Percentiles rank a stretch among this genome's conserved stretches.
These are phyloP conservation scores for Gonioctena quinquepunctata DNA, from an alignment of 1,140 invertebrate species.

Conservation along the genomic window DNA sequence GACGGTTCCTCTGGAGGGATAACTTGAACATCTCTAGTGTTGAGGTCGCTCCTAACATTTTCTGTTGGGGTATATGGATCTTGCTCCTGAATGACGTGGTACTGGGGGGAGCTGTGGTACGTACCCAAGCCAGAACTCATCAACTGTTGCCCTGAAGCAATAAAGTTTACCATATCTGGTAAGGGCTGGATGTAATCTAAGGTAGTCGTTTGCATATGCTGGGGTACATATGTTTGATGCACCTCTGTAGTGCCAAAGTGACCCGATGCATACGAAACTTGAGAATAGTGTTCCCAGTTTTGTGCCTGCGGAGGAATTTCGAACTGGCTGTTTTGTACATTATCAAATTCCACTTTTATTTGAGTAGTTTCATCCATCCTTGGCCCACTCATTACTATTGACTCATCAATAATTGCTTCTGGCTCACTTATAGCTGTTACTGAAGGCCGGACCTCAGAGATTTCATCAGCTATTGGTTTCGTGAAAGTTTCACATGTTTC, in stretches of 20 bases:
- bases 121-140: slow-evolving; percentile 54
- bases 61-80: not conserved
- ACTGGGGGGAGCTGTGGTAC: slow-evolving; percentile 38
- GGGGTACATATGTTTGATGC: slow-evolving; percentile 14
- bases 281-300: slow-evolving; percentile 35
- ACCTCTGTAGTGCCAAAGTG: not conserved
- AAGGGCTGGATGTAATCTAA: slow-evolving; percentile 58
- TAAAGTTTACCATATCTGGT: slow-evolving; percentile 60
- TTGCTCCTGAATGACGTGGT: not conserved
- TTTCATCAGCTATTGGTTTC: not conserved
- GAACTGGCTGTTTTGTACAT: not conserved
- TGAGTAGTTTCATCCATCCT: not conserved
- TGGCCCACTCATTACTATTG: not conserved
- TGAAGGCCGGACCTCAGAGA: not conserved
- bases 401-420: not conserved
- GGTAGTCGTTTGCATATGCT: slow-evolving; percentile 22
- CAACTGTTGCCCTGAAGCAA: slow-evolving; percentile 58
- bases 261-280: not conserved
- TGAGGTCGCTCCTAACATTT: not conserved
- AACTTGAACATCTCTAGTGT: not conserved
- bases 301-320: not conserved
- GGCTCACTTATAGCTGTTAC: not conserved
- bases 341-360: not conserved
- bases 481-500: slow-evolving; percentile 4
- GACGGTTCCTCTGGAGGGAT: not conserved